A percentile compares a stretch with the other conserved stretches of the same genome.
Conservation (phyloP, 2,113 vertebrate genomes). For the Rhabdornis inornatus region DNA sequence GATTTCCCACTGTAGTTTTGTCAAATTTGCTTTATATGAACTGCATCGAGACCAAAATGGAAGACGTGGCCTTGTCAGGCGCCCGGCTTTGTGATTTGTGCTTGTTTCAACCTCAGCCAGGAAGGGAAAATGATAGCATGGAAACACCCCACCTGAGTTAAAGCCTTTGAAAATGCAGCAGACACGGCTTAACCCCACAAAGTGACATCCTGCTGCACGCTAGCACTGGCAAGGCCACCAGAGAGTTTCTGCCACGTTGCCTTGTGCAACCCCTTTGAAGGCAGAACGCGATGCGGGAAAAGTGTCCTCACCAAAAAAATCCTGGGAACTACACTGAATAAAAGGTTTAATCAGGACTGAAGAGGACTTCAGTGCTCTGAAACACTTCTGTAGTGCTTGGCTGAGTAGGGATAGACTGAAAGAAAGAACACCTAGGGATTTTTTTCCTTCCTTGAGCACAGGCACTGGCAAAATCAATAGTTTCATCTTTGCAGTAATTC, state of each 20-base stretch:
- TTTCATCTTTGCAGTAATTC: slow-evolving; percentile 18
- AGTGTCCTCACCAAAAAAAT: not conserved
- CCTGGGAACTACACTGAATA: not conserved
- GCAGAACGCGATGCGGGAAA: not conserved
- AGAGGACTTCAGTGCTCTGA: not conserved
- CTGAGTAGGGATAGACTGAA: not conserved
- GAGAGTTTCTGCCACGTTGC: not conserved
- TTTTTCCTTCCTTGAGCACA: not conserved
- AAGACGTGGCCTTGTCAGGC: not conserved
- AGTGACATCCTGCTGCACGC: fast-evolving
- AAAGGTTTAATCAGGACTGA: slow-evolving; percentile 4
- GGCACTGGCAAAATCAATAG: not conserved
- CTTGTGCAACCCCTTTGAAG: not conserved
- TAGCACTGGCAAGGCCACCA: not conserved
- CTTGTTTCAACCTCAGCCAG: not conserved
- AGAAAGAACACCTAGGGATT: not conserved
- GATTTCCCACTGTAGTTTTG: not conserved
- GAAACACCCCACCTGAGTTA: not conserved
- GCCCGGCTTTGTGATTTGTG: not conserved
- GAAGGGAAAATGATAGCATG: not conserved
- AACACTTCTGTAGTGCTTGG: not conserved
- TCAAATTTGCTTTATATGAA: not conserved
- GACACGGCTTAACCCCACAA: too few relatives aligned
- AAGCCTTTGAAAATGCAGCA: not conserved
- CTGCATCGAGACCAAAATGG: not conserved